A percentile compares a stretch with the other conserved stretches of the same genome.
These are phyloP conservation scores for Malurus elegans DNA, from an alignment of 2,113 vertebrate genomes.

Conservation along the genomic window DNA sequence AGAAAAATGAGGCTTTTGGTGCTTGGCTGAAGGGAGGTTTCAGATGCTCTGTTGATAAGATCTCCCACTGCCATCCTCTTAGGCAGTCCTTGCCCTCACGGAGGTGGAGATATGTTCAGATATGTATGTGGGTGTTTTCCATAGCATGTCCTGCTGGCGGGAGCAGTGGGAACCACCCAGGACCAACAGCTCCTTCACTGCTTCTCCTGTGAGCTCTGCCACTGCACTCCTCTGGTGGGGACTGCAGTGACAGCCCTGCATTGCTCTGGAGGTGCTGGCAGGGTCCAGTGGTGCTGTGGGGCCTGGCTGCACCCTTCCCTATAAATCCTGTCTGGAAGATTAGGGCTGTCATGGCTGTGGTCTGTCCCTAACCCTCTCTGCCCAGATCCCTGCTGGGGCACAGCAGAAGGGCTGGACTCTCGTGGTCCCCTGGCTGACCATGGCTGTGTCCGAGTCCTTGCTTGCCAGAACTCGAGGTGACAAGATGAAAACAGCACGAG, in stretches of 20 bases:
- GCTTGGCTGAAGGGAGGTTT: neutral
- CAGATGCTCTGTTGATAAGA: accelerated
- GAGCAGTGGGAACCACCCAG: neutral
- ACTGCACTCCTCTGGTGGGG: neutral
- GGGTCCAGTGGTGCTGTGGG: accelerated
- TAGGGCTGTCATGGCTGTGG: too few relatives aligned
- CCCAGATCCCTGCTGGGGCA: neutral
- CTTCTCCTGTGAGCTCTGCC: neutral
- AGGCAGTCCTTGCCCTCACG: neutral
- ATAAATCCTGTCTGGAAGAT: neutral
- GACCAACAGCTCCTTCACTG: neutral
- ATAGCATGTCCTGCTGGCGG: neutral
- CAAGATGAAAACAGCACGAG: accelerated
- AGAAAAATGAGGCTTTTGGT: neutral
- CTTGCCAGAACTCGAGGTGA: neutral
- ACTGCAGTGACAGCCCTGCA: accelerated
- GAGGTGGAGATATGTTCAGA: neutral
- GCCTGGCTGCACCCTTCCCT: neutral
- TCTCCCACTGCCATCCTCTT: neutral
- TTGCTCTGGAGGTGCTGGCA: neutral
- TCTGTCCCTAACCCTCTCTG: neutral
- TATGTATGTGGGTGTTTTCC: neutral
- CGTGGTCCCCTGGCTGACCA: neutral
- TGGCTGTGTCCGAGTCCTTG: neutral
- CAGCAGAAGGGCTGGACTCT: neutral